Evolutionary conservation across 2,797 vertebrate genomes (phyloP), one percentile per base, ranked within the genome.

Genomic region (Clarias pachynema): DNA sequence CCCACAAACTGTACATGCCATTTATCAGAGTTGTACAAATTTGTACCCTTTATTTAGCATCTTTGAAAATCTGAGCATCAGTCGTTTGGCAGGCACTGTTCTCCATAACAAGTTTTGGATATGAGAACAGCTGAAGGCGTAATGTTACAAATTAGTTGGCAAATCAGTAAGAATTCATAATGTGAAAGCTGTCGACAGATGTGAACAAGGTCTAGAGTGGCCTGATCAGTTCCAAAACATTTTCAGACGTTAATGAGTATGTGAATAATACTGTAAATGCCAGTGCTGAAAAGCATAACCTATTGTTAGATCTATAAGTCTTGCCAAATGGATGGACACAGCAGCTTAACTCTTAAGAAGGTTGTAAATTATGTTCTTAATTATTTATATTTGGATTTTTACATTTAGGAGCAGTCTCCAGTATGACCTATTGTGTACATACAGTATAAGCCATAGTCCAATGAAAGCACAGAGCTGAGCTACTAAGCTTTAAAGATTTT

Each of bases 101-200:
- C 49, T 56, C 44, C 6, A 20, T 10, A 73, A 26, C 24, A 53
- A 44, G 22, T 72, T 72, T 22, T 72, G 34, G 37, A 31, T 31
- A 1, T 18, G 14, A 49, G 44, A 57, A 56, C 26, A 75, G n/a
- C 73, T 29, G 73, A 57, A 57, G 53, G 9, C 14, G 18, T 34
- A 59, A 15, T 34, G 9, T 59, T 77, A 34, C 20, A 29, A 20
- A 75, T 31, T 53, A 56, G 34, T 74, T 74, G n/a, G 69, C 69
- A 72, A 44, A 72, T 44, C 69, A n/a, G 37, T 53, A 74, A 29
- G 44, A 74, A 29, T 74, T 74, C 72, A 74, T 74, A 29, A 74
- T 10, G 40, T 73, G 44, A 74, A 56, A 74, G 49, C 44, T 74
- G n/a, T 74, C 18, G 49, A 29, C n/a, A 4, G n/a, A n/a, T 10